Evolutionary conservation across 2,888 invertebrate species (phyloP), one percentile per base, ranked within the genome.

Genomic region (Ecdyonurus torrentis): DNA sequence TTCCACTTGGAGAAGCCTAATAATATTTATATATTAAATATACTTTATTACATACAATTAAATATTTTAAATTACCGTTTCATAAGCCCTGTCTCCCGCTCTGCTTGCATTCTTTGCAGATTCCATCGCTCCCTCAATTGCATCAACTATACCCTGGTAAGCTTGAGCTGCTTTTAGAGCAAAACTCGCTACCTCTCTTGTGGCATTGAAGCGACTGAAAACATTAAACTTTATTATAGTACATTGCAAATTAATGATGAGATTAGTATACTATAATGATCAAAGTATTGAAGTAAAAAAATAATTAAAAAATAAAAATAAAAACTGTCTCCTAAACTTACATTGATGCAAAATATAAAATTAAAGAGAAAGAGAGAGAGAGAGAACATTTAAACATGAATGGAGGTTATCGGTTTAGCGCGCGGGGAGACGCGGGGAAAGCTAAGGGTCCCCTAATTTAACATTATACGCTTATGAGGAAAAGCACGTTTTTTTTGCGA

Each of bases 141-240:
- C 85, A 62, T 83, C 81, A 0, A 86, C 82, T 1, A 94, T 89
- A 62, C 86, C 84, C 64, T 86, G 83, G 67, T 90, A 85, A 1
- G 82, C 83, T 65, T 80, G 78, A 63, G 83, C 83, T 0, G 84
- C 85, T 70, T 80, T 77, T 64, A 84, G 73, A 37, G 83, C 82
- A 67, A 78, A 77, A 64, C 81, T 81, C 58, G 85, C 84, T 68
- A 83, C 80, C 58, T 77, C 74, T 63, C 77, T 81, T 0, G 84
- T 82, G 52, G 82, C 81, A 58, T 81, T 81, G 71, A 88, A 86
- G 64, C 84, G 72, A 65, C 85, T 83, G 69, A 62, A 69, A 67
- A 60, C 66, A 64, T 65, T 67, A 52, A 23, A 24, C n/a, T n/a
- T n/a, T n/a, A n/a, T n/a, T 23, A 37, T 15, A 10, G 52, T 2